Evolutionary conservation across 2,797 vertebrate species (phyloP).

Genomic region (Paramormyrops hopkinsi): DNA sequence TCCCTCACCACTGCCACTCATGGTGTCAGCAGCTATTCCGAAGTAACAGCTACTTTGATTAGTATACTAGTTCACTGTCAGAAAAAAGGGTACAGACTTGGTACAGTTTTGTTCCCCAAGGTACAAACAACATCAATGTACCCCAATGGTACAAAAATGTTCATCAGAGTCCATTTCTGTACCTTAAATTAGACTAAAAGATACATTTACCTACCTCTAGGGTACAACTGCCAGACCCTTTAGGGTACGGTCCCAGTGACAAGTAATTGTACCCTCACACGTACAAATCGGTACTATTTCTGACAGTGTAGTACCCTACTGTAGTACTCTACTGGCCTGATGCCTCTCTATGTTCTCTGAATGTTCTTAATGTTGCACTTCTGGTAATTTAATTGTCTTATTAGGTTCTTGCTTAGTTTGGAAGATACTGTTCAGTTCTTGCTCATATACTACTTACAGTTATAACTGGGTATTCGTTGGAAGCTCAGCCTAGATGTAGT

Average conservation of each 20-base stretch:
- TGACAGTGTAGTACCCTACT: background rate
- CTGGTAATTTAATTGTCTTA: background rate
- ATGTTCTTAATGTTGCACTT: background rate
- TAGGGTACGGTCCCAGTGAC: background rate
- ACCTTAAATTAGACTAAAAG: background rate
- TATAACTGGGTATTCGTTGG: background rate
- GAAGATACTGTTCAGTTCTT: background rate
- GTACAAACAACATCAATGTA: background rate
- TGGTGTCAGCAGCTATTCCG: background rate
- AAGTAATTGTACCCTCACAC: background rate
- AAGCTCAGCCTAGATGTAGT: background rate
- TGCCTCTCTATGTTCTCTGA: background rate
- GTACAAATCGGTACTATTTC: background rate
- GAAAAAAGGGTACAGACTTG: background rate
- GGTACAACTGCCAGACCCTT: background rate
- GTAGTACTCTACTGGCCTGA: background rate
- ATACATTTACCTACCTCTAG: background rate
- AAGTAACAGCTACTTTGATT: background rate
- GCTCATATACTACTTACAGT: background rate
- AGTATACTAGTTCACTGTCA: background rate
- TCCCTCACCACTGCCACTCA: background rate
- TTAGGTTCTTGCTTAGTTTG: background rate
- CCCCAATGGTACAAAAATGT: background rate
- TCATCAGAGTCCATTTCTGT: background rate
- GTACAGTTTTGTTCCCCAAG: background rate